Conservation (phyloP, 2,113 vertebrate genomes). For the Calyptomena viridis region DNA sequence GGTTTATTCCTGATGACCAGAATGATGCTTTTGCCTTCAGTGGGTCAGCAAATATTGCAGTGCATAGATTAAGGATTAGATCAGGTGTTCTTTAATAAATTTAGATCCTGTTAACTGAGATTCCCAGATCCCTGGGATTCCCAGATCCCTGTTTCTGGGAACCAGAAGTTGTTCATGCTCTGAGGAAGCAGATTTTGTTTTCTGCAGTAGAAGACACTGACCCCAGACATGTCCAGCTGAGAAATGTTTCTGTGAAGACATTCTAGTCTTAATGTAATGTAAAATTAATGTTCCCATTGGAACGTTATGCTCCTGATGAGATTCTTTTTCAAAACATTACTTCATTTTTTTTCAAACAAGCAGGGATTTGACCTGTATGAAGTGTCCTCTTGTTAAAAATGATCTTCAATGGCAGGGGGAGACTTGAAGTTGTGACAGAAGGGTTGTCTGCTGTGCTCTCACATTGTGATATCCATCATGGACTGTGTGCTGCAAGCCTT, state of each 20-base stretch:
- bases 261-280: not conserved
- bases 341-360: slow-evolving; percentile 8
- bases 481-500: not conserved
- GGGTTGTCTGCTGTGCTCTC: not conserved
- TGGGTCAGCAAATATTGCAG: not conserved
- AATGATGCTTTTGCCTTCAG: not conserved
- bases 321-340: not conserved
- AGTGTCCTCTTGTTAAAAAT: not conserved
- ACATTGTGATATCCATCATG: not conserved
- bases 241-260: slow-evolving; percentile 13
- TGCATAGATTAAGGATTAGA: not conserved
- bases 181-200: not conserved
- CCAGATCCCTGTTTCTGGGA: not conserved
- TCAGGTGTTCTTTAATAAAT: not conserved
- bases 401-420: not conserved
- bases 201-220: not conserved
- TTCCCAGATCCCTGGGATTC: too few relatives aligned
- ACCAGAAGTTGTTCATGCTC: not conserved
- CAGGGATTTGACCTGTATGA: not conserved
- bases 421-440: not conserved
- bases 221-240: slow-evolving; percentile 15
- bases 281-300: not conserved
- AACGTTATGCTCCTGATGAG: not conserved
- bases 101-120: not conserved
- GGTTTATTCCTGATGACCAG: not conserved